Percentiles rank a stretch among this genome's conserved stretches.
These are phyloP conservation scores for Rhinatrema bivittatum DNA, from an alignment of 2,797 vertebrate genomes.

Conservation along the genomic window DNA sequence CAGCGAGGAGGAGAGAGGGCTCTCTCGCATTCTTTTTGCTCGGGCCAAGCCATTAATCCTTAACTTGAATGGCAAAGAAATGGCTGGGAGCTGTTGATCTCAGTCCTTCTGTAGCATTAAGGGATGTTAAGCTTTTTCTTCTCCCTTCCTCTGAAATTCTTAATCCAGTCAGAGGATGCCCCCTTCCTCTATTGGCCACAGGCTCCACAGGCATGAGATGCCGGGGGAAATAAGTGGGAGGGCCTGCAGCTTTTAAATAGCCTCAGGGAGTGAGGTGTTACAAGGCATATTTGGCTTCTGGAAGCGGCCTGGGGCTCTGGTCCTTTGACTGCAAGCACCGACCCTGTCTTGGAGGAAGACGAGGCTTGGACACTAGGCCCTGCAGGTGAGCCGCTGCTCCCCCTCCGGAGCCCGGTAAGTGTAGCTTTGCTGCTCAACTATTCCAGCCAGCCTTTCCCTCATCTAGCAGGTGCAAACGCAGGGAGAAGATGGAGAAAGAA, in stretches of 20 bases:
- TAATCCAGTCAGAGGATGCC: slow-evolving; percentile 69
- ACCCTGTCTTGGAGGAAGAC: not conserved
- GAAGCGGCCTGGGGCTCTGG: not conserved
- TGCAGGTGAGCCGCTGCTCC: not conserved
- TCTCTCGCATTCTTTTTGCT: not conserved
- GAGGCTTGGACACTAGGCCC: not conserved
- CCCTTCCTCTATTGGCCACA: slow-evolving; percentile 73
- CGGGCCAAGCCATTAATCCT: slow-evolving; percentile 1
- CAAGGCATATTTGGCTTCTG: not conserved
- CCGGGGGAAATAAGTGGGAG: rapidly evolving
- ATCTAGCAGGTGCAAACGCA: too few relatives aligned
- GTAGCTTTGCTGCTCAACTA: too few relatives aligned
- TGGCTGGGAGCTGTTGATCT: too few relatives aligned
- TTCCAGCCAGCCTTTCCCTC: too few relatives aligned
- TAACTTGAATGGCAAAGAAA: not conserved
- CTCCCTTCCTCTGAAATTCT: slow-evolving; percentile 14
- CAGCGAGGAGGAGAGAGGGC: not conserved
- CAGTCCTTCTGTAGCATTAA: not conserved
- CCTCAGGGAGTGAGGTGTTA: not conserved
- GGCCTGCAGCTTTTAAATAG: not conserved
- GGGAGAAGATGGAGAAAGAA: too few relatives aligned
- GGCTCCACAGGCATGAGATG: slow-evolving; percentile 21
- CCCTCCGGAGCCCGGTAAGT: not conserved
- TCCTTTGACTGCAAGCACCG: not conserved
- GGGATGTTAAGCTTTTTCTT: not conserved